Evolutionary conservation across 2,888 invertebrate species (phyloP), one percentile per base, ranked within the genome.

Genomic region (Acheta domesticus): DNA sequence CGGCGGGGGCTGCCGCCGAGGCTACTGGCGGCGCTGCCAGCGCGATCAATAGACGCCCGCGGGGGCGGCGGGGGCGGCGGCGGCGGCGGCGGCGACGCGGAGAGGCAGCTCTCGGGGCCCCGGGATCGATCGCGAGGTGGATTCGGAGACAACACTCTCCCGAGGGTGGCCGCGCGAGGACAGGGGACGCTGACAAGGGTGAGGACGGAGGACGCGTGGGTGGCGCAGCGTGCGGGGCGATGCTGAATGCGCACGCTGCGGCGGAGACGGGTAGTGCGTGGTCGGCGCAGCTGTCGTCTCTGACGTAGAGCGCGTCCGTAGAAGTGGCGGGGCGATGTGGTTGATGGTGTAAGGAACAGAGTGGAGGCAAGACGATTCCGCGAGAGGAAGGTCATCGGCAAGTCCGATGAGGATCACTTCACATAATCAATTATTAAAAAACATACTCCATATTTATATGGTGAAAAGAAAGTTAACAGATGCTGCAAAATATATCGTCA

Each of bases 11-110:
- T 62, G 62, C 62, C 62, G 62, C 62, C 62, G 62, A 62, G 62
- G 62, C 62, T 62, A 62, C 62, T 14, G n/a, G 62, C 62, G n/a
- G 62, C 62, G 62, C 62, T 62, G 62, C n/a, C n/a, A n/a, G 62
- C 62, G 62, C 62, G 62, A 62, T 62, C 62, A 62, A 62, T 62
- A 62, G 62, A n/a, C 62, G 62, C 16, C 62, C 62, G 62, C 62
- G 62, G 62, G 16, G n/a, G 14, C 62, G n/a, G 62, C 14, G 62
- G 23, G 16, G 20, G 75, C 16, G 21, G 75, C 23, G 75, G 75
- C 12, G 75, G 21, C 21, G 75, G 75, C 21, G 75, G 75, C 75
- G 75, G 3, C 75, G 20, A 75, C 75, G 75, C 20, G 75, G 75
- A 62, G 19, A 62, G 62, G 62, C n/a, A 62, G 62, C 62, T 19